phyloP scores from a whole-genome alignment of 2,113 vertebrate genomes.

The Psittacus erithacus region DNA sequence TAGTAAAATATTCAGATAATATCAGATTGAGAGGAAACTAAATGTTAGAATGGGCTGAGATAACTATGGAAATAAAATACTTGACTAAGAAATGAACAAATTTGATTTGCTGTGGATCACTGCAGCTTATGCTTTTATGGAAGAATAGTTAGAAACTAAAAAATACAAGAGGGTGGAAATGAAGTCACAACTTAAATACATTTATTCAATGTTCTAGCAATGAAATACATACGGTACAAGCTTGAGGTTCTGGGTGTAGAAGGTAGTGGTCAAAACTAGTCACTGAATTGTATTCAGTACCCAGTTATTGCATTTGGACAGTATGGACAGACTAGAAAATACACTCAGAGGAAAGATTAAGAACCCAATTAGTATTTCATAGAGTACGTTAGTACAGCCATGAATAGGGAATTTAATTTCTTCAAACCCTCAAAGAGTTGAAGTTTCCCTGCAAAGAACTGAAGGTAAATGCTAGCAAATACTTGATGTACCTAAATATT shows the following conservation, averaged over 20 bases:
- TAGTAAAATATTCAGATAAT: neutral
- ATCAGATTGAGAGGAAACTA: neutral
- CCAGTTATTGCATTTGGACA: neutral
- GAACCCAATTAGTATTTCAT: neutral
- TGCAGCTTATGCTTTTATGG: neutral
- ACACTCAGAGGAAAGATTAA: neutral
- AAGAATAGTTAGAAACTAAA: neutral
- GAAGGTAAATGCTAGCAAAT: neutral
- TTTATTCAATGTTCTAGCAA: neutral
- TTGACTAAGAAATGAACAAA: neutral
- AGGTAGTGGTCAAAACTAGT: neutral
- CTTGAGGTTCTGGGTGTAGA: neutral
- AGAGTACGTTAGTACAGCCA: neutral
- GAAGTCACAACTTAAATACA: neutral
- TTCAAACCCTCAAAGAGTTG: neutral
- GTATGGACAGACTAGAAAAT: neutral
- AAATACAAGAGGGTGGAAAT: neutral
- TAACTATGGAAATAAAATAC: neutral
- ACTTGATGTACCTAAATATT: neutral
- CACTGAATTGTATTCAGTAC: neutral
- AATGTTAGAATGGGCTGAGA: neutral
- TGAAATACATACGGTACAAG: neutral
- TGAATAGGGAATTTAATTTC: neutral
- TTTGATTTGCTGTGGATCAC: neutral
- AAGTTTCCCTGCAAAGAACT: neutral